Percentiles rank a stretch among this genome's conserved stretches.
Conservation (phyloP, 92 coral and sea anemone species). For the Parazoanthus swiftii region DNA sequence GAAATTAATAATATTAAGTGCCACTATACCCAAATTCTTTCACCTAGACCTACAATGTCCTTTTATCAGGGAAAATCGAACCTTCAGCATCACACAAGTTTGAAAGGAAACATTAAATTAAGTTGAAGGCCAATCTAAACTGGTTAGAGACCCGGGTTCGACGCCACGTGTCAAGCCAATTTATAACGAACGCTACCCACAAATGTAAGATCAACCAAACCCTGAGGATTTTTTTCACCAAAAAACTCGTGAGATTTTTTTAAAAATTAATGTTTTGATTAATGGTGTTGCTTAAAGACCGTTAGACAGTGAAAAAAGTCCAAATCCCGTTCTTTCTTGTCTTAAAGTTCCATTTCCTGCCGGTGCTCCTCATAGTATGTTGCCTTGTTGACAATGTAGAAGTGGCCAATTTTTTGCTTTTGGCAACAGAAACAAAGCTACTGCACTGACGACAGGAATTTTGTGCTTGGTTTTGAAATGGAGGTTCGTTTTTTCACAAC, state of each 20-base stretch:
- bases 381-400: slow-evolving; percentile 3
- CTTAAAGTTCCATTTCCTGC: no score
- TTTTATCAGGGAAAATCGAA: background rate
- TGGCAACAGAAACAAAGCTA: background rate
- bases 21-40: slow-evolving; percentile 7
- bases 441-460: background rate
- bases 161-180: background rate
- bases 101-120: background rate
- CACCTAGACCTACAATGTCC: slow-evolving; percentile 6
- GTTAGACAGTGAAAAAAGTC: no score
- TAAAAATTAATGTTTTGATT: background rate
- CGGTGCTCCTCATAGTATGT: no score
- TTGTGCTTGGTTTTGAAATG: background rate
- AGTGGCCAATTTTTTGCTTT: background rate
- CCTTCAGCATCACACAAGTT: slow-evolving; percentile 3
- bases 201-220: background rate
- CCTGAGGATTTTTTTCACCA: background rate
- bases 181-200: background rate
- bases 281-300: background rate
- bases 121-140: slow-evolving; percentile 8
- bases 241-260: background rate
- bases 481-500: background rate
- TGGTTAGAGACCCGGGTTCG: slow-evolving; percentile 4
- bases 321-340: background rate
- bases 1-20: background rate